Conservation (phyloP, 2,113 vertebrate genomes). For the Poeciliopsis occidentalis region DNA sequence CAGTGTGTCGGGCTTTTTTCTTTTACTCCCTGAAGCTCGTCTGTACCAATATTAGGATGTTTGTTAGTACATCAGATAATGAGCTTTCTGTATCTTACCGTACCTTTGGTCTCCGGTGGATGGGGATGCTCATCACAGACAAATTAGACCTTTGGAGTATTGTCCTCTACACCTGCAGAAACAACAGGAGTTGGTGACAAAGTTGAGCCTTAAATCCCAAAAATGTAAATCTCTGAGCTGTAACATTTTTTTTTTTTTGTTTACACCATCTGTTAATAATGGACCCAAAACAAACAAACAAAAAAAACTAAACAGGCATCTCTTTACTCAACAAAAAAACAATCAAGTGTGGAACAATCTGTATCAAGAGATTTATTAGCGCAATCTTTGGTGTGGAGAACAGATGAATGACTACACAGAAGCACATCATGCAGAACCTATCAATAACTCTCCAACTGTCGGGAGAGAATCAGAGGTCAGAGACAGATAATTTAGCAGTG, state of each 20-base stretch:
- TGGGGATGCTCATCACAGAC: slow-evolving; percentile 81
- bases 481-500: slow-evolving; percentile 11
- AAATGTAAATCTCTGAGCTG: slow-evolving; percentile 21
- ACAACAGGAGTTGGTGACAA: slow-evolving; percentile 55
- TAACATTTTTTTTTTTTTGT: slow-evolving; percentile 3
- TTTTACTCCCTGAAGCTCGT: slow-evolving; percentile 2
- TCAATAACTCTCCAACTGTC: slow-evolving; percentile 41
- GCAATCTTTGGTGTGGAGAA: slow-evolving; percentile 46
- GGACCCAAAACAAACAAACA: not conserved
- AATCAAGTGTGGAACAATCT: slow-evolving; percentile 35
- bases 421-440: slow-evolving; percentile 16
- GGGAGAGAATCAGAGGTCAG: slow-evolving; percentile 53
- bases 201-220: slow-evolving; percentile 17
- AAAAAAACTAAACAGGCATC: slow-evolving; percentile 1
- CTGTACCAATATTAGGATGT: slow-evolving; percentile 50
- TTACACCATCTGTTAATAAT: slow-evolving; percentile 45
- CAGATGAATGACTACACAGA: slow-evolving; percentile 44
- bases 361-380: slow-evolving; percentile 57
- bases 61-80: slow-evolving; percentile 62
- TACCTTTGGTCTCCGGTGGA: slow-evolving; percentile 80
- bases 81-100: slow-evolving; percentile 68
- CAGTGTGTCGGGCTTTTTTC: slow-evolving; percentile 10
- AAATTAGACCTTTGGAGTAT: slow-evolving; percentile 79
- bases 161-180: slow-evolving; percentile 74
- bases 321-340: slow-evolving; percentile 6